Conservation (phyloP, 2,113 vertebrate genomes). For the Notothenia rossii region DNA sequence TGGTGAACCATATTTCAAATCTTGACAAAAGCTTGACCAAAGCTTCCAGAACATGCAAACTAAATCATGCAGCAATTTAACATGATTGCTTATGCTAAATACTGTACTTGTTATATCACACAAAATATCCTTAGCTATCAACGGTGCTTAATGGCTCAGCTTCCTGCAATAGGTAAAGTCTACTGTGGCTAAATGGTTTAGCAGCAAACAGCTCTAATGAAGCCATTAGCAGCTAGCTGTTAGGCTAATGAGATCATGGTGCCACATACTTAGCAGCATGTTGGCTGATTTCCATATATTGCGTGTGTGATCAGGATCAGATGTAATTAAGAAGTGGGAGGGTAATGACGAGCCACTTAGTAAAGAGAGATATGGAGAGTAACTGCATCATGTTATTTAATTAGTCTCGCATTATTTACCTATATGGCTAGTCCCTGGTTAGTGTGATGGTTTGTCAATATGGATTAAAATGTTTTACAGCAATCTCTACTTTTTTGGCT, state of each 20-base stretch:
- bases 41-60: neutral
- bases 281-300: constrained; percentile 12
- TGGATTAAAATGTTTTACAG: neutral
- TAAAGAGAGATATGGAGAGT: neutral
- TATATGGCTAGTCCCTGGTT: neutral
- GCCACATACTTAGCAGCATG: constrained; percentile 34
- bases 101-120: constrained; percentile 10
- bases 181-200: constrained; percentile 61
- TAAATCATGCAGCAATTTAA: neutral
- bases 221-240: constrained; percentile 56
- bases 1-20: neutral
- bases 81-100: neutral
- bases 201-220: constrained; percentile 59
- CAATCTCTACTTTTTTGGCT: neutral
- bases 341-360: constrained; percentile 9
- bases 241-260: constrained; percentile 72
- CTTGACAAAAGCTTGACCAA: neutral
- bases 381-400: neutral
- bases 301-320: constrained; percentile 49
- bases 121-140: constrained; percentile 20
- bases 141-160: constrained; percentile 57
- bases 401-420: neutral
- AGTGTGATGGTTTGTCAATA: neutral
- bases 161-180: constrained; percentile 33
- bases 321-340: constrained; percentile 23